These are phyloP conservation scores for Drosophila ananassae DNA, from an alignment of 1,140 invertebrate genomes.

Conservation along the genomic window DNA sequence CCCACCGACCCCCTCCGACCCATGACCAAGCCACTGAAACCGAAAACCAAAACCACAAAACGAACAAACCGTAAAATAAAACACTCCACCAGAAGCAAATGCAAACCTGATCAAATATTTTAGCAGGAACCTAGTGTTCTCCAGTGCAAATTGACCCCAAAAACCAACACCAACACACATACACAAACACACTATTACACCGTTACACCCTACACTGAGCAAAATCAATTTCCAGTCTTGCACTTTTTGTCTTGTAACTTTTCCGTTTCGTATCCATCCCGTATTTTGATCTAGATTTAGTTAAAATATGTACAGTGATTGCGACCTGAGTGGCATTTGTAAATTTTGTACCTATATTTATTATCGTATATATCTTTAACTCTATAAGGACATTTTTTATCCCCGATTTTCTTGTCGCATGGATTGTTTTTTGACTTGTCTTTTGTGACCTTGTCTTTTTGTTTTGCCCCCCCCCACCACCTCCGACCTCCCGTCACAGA, in stretches of 20 bases:
- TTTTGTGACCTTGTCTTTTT: conserved; percentile 30
- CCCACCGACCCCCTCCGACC: conserved; percentile 8
- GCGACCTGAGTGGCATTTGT: conserved; percentile 31
- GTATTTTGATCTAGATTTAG: conserved; percentile 45
- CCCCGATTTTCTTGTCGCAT: conserved; percentile 49
- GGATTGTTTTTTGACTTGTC: conserved; percentile 44
- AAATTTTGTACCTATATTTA: conserved; percentile 32
- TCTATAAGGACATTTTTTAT: conserved; percentile 36
- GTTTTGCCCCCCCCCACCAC: conserved; percentile 6
- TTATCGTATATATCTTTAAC: conserved; percentile 9
- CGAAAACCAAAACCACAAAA: conserved; percentile 41
- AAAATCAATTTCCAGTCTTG: conserved; percentile 37
- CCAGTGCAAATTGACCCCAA: conserved; percentile 11
- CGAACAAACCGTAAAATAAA: conserved; percentile 28
- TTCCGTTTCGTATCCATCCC: conserved; percentile 15
- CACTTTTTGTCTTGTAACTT: conserved; percentile 31
- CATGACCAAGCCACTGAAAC: conserved; percentile 9
- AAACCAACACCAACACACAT: conserved; percentile 44
- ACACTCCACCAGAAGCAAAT: conserved; percentile 40
- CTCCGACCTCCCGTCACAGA: not conserved
- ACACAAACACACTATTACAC: conserved; percentile 33
- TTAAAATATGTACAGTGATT: conserved; percentile 36
- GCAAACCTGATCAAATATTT: conserved; percentile 46
- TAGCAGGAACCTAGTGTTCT: conserved; percentile 22
- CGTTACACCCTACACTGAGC: conserved; percentile 23